Evolutionary conservation across 2,797 vertebrate species (phyloP), one percentile per base, ranked within the genome.

Genomic region (Lithobates pipiens): DNA sequence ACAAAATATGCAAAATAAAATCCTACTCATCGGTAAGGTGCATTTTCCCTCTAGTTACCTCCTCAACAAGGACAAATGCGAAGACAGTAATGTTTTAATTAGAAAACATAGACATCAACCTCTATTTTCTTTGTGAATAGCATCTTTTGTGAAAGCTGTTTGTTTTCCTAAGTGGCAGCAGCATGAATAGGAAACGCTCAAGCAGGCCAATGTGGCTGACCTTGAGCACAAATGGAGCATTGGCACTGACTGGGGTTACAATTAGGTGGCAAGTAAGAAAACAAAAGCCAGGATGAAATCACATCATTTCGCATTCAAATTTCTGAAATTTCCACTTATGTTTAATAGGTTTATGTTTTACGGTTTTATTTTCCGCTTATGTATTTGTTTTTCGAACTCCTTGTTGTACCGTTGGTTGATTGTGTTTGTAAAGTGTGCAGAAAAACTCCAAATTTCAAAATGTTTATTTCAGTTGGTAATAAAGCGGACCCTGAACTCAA

Each of bases 251-350:
- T 80, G 34, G 50, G 84, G 78, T 76, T 50, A 76, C 77, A 76
- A 85, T 81, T 57, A 70, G 42, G 32, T 67, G 78, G 44, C 29
- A 76, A 74, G 36, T 34, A 3, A 15, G 65, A 32, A 36, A 36
- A 85, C 44, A 81, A 80, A 80, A 21, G 71, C 77, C 80, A 85
- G 84, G 84, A 76, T 71, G 46, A 70, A 50, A n/a, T 5, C 11
- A 39, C 67, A 61, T 70, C 36, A 76, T 50, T 85, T 85, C 67
- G 29, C 39, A 18, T 54, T 5, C 50, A 54, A 18, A 54, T 13
- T 54, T 54, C 11, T 5, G 16, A 54, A 54, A 54, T 18, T 50
- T 39, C 18, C 78, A 50, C 27, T 15, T 36, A 50, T 27, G 44
- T 71, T 84, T 63, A 70, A 44, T 65, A 50, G 32, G 63, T 57